Evolutionary conservation across 2,888 invertebrate species (phyloP), one percentile per base, ranked within the genome.

Genomic region (Torymus auratus): DNA sequence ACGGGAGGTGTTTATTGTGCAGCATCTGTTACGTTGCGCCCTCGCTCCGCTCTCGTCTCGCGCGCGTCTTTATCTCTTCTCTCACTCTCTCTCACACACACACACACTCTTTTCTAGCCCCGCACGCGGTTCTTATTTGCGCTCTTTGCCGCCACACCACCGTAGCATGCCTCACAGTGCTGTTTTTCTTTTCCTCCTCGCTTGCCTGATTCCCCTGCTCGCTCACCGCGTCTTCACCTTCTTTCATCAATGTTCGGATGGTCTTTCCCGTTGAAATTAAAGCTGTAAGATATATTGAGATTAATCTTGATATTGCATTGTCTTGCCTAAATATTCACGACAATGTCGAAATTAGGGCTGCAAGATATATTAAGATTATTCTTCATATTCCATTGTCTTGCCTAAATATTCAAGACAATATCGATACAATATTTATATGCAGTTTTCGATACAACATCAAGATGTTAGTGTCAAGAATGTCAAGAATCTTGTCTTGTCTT

Each of bases 1-100:
- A 90, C 90, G 90, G 89, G 89, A 90, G 90, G 90, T 90, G 90
- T 90, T 90, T 90, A 90, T 90, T 90, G 90, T 89, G 89, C 89
- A 89, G 90, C 90, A 90, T 90, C 90, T 90, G 90, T 88, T 81
- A 78, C 78, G 70, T 60, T 60, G 72, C 71, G 52, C 78, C 17
- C 73, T n/a, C 7, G 41, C 41, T 41, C 7, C 41, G 41, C 41
- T 41, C 41, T 41, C 41, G 41, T 41, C 41, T 41, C 83, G 77
- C 82, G 76, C 84, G 78, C 83, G 79, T 82, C 84, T 80, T 75
- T 74, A 55, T 74, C 62, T 82, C 81, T 74, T 65, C 78, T 71
- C 62, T 75, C 67, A 71, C 83, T 65, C 83, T 79, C 83, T 82
- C 85, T 14, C n/a, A n/a, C n/a, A n/a, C n/a, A n/a, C n/a, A n/a